Base-by-base conservation (phyloP, 2,888 invertebrate genomes). In the Tolmerus cingulatus region DNA sequence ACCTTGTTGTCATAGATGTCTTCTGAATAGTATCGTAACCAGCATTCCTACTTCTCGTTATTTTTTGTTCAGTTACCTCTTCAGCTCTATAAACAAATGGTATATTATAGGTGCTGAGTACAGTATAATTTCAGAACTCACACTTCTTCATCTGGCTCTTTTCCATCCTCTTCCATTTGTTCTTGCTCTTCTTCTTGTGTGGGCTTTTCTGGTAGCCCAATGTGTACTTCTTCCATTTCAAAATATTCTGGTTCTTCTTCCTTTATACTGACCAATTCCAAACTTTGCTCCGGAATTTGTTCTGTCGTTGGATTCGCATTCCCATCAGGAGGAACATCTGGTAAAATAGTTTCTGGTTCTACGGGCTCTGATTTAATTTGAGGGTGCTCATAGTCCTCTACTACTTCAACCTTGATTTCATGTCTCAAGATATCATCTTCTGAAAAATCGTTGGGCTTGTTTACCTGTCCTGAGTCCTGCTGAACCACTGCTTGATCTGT, bases 281-380 rank as follows among this genome's bases (percentile, higher is more conserved):
- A 19, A 19, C 66, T 66, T 66, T 66, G 51, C n/a, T 51, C 51
- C 5, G 51, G 51, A 19, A 7, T 51, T 51, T 46, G 43, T 46
- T 27, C 19, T 78, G 78, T 9, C 1, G 40, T 43, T 77, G 19
- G 5, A n/a, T 34, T 51, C n/a, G 16, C 27, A 66, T 23, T 19
- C 2, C n/a, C 23, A 9, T 66, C 66, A 1, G 1, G 23, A 23
- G 9, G 12, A 23, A 12, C 12, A 66, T 66, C 66, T 5, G 66
- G 66, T 40, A 78, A 19, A 19, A 40, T 23, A 43, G 40, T 43
- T 16, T 79, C 79, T 27, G 37, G 51, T 27, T 79, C 79, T 27
- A 79, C 7, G 16, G 79, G 79, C 14, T 79, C 79, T 27, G 51
- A 34, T 84, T 84, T 66, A n/a, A 84, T 84, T 84, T 66, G n/a